Base-by-base conservation (phyloP, 2,888 invertebrate genomes). In the Patella depressa region DNA sequence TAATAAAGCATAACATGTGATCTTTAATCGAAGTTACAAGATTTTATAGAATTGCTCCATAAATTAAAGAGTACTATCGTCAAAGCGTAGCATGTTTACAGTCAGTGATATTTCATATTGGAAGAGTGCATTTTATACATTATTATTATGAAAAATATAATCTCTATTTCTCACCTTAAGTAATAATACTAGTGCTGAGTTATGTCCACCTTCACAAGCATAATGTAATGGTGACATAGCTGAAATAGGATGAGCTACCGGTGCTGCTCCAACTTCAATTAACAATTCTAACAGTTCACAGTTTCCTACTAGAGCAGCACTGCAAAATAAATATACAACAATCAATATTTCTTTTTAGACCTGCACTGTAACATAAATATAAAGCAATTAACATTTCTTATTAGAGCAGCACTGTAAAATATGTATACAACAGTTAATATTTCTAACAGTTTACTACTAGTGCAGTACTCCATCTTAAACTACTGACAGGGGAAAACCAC, bases 181-280 rank as follows among this genome's bases (percentile, higher is more conserved):
- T 54, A 99, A 93, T 4, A 95, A 93, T 81, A 95, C 93, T 0
- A 97, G 97, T 45, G 96, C 94, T 55, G 95, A 94, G 57, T 94
- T 94, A 82, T 95, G 94, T 0, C 98, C 98, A 75, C 95, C 94
- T 92, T 98, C 97, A 86, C 96, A 95, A 7, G 97, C 96, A 54
- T 97, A 96, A 91, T 55, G 88, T 80, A 85, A 92, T 2, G 97
- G 81, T 14, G 83, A 81, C 17, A 81, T 79, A 15, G 82, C 83
- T 34, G 82, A 80, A 15, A 82, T 80, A 15, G 80, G 76, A 57
- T 82, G 82, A 14, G 76, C 73, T 3, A 79, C 79, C 17, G 82
- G 82, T 24, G 81, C 80, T 1, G 84, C 81, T 0, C 84, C 84
- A 9, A 84, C 78, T 17, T 78, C 76, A 24, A 89, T 78, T 29